Percentiles rank a stretch among this genome's conserved stretches.
Conservation (phyloP, 2,888 invertebrate genomes). For the Bruchidius siliquastri region DNA sequence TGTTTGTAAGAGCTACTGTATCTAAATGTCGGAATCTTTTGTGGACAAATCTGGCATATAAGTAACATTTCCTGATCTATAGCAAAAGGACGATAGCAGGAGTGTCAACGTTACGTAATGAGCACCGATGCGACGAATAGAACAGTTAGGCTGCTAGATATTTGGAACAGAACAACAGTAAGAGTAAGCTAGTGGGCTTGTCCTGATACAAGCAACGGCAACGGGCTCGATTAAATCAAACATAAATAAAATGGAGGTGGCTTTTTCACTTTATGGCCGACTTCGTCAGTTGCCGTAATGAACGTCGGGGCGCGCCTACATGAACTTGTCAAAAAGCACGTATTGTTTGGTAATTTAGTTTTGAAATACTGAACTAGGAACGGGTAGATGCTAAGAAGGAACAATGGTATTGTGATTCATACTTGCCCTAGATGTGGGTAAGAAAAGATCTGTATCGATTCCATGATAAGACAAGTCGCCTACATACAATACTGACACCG, state of each 20-base stretch:
- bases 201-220: not conserved
- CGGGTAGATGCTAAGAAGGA: not conserved
- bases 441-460: not conserved
- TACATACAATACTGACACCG: not conserved
- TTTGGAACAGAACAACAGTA: not conserved
- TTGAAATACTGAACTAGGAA: not conserved
- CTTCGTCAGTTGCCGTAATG: not conserved
- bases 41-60: too few relatives aligned
- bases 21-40: too few relatives aligned
- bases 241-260: not conserved
- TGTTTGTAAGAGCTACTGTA: too few relatives aligned
- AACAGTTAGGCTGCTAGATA: not conserved
- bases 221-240: not conserved
- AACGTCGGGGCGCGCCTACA: not conserved
- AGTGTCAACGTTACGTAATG: too few relatives aligned
- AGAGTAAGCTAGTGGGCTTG: not conserved
- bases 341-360: not conserved
- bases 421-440: not conserved
- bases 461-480: not conserved
- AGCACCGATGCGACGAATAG: not conserved
- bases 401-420: not conserved
- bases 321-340: not conserved
- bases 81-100: too few relatives aligned
- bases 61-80: too few relatives aligned
- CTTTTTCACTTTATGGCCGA: not conserved